phyloP scores from a whole-genome alignment of 2,888 invertebrate genomes.

The Acanthosepion lycidas region DNA sequence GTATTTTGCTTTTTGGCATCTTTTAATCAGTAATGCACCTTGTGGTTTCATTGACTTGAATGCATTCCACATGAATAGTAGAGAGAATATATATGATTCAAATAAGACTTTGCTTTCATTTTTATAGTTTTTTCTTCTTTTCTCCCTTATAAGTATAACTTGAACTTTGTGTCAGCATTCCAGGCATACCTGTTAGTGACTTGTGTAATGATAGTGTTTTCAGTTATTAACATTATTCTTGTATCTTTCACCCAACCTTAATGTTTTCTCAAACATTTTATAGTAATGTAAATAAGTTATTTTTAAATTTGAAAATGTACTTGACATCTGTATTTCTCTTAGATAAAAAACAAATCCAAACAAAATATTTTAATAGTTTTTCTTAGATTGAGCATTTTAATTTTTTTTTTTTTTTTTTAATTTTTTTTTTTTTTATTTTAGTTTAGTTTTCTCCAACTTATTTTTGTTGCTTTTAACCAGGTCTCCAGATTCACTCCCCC shows the following conservation, averaged over 20 bases:
- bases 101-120: background rate
- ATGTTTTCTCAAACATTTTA: background rate
- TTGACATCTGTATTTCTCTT: too few species aligned
- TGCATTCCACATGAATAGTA: background rate
- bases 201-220: background rate
- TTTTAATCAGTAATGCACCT: background rate
- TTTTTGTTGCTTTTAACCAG: too few species aligned
- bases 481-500: too few species aligned
- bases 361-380: too few species aligned
- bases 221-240: background rate
- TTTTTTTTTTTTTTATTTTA: too few species aligned
- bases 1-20: background rate
- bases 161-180: background rate
- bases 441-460: too few species aligned
- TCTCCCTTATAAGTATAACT: background rate
- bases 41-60: slow-evolving; percentile 12
- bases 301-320: too few species aligned
- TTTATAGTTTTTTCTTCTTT: background rate
- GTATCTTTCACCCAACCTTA: too few species aligned
- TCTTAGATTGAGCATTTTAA: too few species aligned
- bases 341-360: too few species aligned
- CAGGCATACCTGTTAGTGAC: background rate
- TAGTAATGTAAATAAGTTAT: too few species aligned
- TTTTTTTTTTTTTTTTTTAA: too few species aligned
- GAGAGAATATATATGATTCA: background rate